phyloP scores from a whole-genome alignment of 2,797 vertebrate genomes.

The Rhabdophis nuchalis region DNA sequence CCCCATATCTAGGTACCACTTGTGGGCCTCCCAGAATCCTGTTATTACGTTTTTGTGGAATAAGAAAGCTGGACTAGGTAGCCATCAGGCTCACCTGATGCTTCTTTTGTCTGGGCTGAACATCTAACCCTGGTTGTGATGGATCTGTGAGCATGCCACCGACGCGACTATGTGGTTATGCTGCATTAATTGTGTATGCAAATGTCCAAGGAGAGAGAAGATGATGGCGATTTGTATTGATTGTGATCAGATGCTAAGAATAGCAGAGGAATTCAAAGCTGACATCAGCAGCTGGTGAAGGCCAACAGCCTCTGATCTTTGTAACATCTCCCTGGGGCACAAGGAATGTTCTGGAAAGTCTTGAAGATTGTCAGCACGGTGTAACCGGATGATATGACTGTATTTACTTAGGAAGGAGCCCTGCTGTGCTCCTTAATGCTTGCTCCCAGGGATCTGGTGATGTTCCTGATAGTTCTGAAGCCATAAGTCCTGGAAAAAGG shows the following conservation, averaged over 20 bases:
- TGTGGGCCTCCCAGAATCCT: not conserved
- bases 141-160: not conserved
- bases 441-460: not conserved
- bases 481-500: not conserved
- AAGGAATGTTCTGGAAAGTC: not conserved
- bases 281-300: constrained; percentile 58
- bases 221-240: constrained; percentile 41
- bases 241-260: constrained; percentile 55
- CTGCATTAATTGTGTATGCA: constrained; percentile 13
- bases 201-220: constrained; percentile 12
- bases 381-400: not conserved
- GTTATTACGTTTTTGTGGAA: not conserved
- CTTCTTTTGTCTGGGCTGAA: not conserved
- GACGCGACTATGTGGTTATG: not conserved
- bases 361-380: not conserved
- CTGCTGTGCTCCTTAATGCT: not conserved
- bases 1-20: not conserved
- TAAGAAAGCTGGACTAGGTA: not conserved
- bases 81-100: not conserved
- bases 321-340: too few species aligned
- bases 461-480: not conserved
- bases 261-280: constrained; percentile 63
- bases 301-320: constrained; percentile 28
- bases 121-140: not conserved
- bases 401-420: not conserved